Base-by-base conservation (phyloP, 2,113 vertebrate species). In the Lophochroa leadbeateri region DNA sequence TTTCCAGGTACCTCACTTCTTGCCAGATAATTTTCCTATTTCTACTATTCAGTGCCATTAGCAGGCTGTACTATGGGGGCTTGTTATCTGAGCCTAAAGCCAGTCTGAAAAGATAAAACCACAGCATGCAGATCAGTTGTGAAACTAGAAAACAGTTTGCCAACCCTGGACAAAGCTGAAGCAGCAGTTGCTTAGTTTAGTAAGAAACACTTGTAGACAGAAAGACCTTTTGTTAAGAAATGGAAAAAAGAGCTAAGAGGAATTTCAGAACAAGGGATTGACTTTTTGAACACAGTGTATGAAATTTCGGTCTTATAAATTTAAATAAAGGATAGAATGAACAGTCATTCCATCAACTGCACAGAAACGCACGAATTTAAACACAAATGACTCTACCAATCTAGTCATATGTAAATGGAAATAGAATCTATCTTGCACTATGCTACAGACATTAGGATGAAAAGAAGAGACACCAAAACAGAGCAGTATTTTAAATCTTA, bases 231-330 rank as follows among this genome's bases (percentile, higher is more conserved):
- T 37, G 17, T 16, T 3, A 13, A 82, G 53, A 60, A 33, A 6
- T 1, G 1, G 0, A 16, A 29, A n/a, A 13, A 49, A 1, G 1
- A 25, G 2, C 12, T 55, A 18, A 8, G 8, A 75, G 39, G 1
- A 64, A 64, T 89, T 83, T 68, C 35, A 75, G 50, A 91, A 35
- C 8, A 71, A 79, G 5, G 10, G 3, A 17, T 24, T 55, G 9
- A 44, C 2, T 41, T 39, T 78, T 64, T 60, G 21, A 84, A 75
- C 5, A 33, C 4, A 12, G 8, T 8, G 1, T 28, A 19, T 55
- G 39, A 58, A 83, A 77, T 28, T n/a, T 67, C 52, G 4, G 6
- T 35, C 10, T 58, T 61, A 12, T 44, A 82, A 83, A 89, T 55
- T 37, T 18, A 47, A 76, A 52, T 6, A 91, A 74, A 11, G 2